Percentiles rank a stretch among this genome's conserved stretches.
Conservation (phyloP, 2,113 vertebrate genomes). For the Argyrosomus japonicus region DNA sequence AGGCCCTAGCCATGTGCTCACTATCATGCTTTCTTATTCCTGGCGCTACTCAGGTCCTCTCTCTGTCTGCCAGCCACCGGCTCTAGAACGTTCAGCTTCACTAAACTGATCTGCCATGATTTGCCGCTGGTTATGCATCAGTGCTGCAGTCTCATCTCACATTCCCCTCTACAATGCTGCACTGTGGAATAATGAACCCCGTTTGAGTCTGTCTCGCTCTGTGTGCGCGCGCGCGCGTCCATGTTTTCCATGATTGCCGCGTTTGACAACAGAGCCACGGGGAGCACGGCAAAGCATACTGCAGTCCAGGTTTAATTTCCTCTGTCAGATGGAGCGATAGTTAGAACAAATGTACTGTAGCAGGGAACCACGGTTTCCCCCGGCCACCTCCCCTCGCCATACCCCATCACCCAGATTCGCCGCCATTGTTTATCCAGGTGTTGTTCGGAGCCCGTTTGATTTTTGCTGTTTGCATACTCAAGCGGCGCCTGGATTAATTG, state of each 20-base stretch:
- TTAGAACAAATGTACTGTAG: constrained; percentile 81
- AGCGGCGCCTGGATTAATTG: constrained; percentile 50
- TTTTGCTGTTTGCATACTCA: constrained; percentile 36
- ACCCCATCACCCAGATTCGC: constrained; percentile 23
- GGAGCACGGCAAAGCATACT: constrained; percentile 78
- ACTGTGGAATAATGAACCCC: constrained; percentile 82
- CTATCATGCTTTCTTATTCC: constrained; percentile 60
- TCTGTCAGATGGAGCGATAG: constrained; percentile 81
- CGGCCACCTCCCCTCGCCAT: constrained; percentile 10
- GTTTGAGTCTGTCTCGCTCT: constrained; percentile 67
- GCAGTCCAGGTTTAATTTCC: constrained; percentile 84
- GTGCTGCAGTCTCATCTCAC: constrained; percentile 81
- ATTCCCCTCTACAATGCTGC: constrained; percentile 78
- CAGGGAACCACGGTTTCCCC: constrained; percentile 70
- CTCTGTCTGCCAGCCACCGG: constrained; percentile 72
- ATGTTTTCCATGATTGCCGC: constrained; percentile 80
- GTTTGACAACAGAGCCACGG: constrained; percentile 83
- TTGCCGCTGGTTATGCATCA: constrained; percentile 83
- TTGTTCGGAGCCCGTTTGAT: constrained; percentile 46
- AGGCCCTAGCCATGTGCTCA: constrained; percentile 31
- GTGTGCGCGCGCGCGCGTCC: constrained; percentile 41
- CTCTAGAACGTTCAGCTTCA: constrained; percentile 79
- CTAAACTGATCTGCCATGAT: constrained; percentile 84
- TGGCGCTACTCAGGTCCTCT: constrained; percentile 58
- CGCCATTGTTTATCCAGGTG: constrained; percentile 67